Percentiles rank a stretch among this genome's conserved stretches.
Evolutionary conservation across 1,140 invertebrate genomes (phyloP).

Genomic region (Drosophila rufa): DNA sequence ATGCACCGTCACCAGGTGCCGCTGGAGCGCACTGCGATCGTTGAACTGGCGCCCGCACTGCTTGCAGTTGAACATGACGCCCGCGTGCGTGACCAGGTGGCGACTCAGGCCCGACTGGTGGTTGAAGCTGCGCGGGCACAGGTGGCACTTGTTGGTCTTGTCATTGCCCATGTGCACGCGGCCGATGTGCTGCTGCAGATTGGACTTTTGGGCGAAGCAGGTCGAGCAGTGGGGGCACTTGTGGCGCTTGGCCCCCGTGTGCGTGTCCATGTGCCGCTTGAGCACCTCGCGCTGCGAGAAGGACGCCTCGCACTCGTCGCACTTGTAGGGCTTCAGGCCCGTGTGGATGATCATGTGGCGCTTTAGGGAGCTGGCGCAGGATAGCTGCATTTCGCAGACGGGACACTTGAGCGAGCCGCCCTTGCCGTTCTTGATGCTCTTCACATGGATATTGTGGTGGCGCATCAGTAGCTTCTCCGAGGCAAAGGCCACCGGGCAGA

Average conservation of each 20-base stretch:
- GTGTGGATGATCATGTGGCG: slow-evolving; percentile 92
- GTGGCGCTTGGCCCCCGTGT: slow-evolving; percentile 93
- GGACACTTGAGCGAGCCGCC: slow-evolving; percentile 86
- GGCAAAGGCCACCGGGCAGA: slow-evolving; percentile 87
- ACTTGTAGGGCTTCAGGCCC: slow-evolving; percentile 91
- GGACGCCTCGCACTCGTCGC: slow-evolving; percentile 89
- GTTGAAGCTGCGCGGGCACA: slow-evolving; percentile 87
- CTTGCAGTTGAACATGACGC: slow-evolving; percentile 88
- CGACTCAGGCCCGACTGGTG: slow-evolving; percentile 89
- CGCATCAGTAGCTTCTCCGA: slow-evolving; percentile 87
- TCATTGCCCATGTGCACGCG: slow-evolving; percentile 87
- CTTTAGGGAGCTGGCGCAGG: slow-evolving; percentile 91
- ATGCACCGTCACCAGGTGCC: slow-evolving; percentile 86
- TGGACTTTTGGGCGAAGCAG: slow-evolving; percentile 90
- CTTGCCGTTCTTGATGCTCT: slow-evolving; percentile 86
- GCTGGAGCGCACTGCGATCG: slow-evolving; percentile 89
- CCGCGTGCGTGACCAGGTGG: slow-evolving; percentile 89
- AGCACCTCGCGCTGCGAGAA: slow-evolving; percentile 94
- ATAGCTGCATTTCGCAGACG: slow-evolving; percentile 92
- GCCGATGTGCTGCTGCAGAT: slow-evolving; percentile 88
- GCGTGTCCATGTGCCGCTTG: slow-evolving; percentile 93
- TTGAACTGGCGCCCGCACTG: slow-evolving; percentile 89
- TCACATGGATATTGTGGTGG: slow-evolving; percentile 88
- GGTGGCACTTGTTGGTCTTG: slow-evolving; percentile 88
- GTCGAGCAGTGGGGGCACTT: slow-evolving; percentile 91